Base-by-base conservation (phyloP, 2,888 invertebrate species). In the Parnassius apollo region DNA sequence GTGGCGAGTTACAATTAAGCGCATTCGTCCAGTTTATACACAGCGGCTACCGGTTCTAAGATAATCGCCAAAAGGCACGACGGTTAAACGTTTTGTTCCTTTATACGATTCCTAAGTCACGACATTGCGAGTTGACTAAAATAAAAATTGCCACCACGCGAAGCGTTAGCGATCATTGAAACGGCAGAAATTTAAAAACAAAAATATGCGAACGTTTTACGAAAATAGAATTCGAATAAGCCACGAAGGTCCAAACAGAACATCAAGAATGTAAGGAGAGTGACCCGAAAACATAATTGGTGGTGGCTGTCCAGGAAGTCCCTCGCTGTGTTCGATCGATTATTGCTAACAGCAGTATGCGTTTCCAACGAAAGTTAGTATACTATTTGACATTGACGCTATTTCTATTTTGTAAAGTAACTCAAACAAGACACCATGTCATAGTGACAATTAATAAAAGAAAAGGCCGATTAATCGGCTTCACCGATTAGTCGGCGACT, bases 181-280 rank as follows among this genome's bases (percentile, higher is more conserved):
- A 79, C 79, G 70, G 82, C 80, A 81, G 80, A 78, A 74, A 76
- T 77, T 72, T 68, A 75, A 83, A 85, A 88, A 84, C 75, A 83
- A 81, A 82, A 70, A 66, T 57, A 69, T 66, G 73, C 74, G 73
- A 74, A 65, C 69, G 70, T 75, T 73, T 75, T 75, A 75, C 70
- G 65, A 80, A 84, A 82, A 81, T 76, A 82, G 83, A 82, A 81
- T 70, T 71, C 71, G 71, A 80, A 78, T 72, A 71, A 74, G 72
- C 74, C 68, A 68, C 74, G 10, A 44, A 35, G 35, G 11, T 13
- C 46, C 8, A 7, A 35, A 69, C 68, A 71, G 72, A 71, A 66
- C 66, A 64, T 64, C 25, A 25, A 25, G 25, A 25, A 2, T 25
- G 25, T 25, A 25, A 25, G 25, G 25, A 25, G 25, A 25, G 2